Base-by-base conservation (phyloP, 2,113 vertebrate species). In the Smithornis capensis region DNA sequence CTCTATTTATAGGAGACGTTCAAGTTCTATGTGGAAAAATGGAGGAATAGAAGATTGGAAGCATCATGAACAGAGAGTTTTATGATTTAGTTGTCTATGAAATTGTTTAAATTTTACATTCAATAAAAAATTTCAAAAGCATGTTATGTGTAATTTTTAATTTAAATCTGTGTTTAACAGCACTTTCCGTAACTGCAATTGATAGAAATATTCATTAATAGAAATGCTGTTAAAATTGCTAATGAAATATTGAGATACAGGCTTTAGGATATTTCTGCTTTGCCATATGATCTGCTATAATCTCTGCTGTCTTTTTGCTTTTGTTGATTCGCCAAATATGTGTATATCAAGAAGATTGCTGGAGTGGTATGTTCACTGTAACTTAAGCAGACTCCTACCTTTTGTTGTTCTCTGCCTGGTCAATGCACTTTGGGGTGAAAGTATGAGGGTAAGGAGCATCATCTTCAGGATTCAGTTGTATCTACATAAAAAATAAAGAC, bases 21-120 rank as follows among this genome's bases (percentile, higher is more conserved):
- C 77, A 97, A 87, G 83, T 99, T 98, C 97, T 99, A 99, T 45
- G 90, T 94, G 85, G 96, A 98, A 23, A 98, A 98, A 96, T 90
- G 98, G 93, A 99, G 29, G 89, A 90, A 97, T 37, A 92, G 96
- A 47, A 91, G 5, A 44, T 28, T 76, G 73, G 92, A 40, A 68
- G 45, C 83, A 65, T 94, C 35, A 16, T 97, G 94, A 87, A 70
- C 83, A n/a, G 89, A 67, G 16, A 22, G 29, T 62, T 70, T 78
- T 78, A 56, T 69, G 42, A 50, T 92, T 67, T 87, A 42, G 47
- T 80, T 90, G 91, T 94, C 76, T 89, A 89, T 96, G 82, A 92
- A 93, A 90, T 93, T 81, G 91, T 90, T 95, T 92, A 86, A 96
- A 57, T 92, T 71, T 27, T 67, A 69, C 38, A 59, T 60, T 92